phyloP scores from a whole-genome alignment of 2,113 vertebrate species.

The Daubentonia madagascariensis region DNA sequence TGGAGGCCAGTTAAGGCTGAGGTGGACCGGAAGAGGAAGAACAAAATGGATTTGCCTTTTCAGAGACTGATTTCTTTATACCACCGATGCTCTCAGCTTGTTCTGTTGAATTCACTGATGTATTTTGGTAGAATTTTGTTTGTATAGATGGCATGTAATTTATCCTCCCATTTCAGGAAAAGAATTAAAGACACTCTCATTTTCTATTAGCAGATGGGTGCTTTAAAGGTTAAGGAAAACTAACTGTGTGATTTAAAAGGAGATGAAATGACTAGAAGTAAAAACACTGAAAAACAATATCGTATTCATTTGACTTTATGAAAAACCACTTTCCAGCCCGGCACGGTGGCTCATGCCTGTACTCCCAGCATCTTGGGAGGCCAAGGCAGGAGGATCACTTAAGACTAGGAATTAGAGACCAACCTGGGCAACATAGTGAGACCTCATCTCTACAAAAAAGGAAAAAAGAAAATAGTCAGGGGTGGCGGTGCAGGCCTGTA shows the following conservation, averaged over 20 bases:
- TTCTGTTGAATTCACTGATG: background rate
- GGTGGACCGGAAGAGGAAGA: background rate
- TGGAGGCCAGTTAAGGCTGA: background rate
- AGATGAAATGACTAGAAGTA: background rate
- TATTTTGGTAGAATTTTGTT: background rate
- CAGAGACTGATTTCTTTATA: background rate
- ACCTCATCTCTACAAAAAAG: no score
- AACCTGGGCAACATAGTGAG: no score
- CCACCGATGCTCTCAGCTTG: background rate
- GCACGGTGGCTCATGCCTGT: no score
- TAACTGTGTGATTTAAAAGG: background rate
- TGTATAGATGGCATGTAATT: background rate
- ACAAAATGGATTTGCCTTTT: background rate
- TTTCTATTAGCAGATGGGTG: background rate
- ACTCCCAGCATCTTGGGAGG: no score
- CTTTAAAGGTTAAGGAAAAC: slow-evolving; percentile 20
- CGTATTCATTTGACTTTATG: slow-evolving; percentile 13
- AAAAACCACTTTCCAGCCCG: background rate
- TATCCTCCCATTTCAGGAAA: background rate
- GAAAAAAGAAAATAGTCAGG: no score
- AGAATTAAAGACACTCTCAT: background rate
- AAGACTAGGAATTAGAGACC: no score
- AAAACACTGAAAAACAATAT: background rate
- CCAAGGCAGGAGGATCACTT: no score
- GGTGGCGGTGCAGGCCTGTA: no score